phyloP scores from a whole-genome alignment of 2,888 invertebrate species.

The Odontothrips loti region DNA sequence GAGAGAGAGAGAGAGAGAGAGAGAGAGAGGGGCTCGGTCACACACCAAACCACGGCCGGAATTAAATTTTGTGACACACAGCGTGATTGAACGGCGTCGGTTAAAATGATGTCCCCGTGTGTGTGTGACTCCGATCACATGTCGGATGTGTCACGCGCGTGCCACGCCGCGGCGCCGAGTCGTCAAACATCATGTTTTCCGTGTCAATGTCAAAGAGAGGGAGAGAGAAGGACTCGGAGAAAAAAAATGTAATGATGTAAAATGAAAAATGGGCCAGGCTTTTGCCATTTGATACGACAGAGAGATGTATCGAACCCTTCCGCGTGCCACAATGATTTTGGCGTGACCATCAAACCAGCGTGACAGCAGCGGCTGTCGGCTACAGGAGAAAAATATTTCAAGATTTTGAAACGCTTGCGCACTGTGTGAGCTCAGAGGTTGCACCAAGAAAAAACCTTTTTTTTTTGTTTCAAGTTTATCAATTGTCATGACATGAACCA shows the following conservation, averaged over 20 bases:
- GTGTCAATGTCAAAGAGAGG: neutral
- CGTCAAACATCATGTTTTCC: constrained; percentile 3
- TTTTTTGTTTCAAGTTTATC: too few relatives aligned
- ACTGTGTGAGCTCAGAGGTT: too few relatives aligned
- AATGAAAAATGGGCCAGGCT: constrained; percentile 20
- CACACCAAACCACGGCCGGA: neutral
- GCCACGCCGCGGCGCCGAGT: too few relatives aligned
- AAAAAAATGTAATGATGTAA: neutral
- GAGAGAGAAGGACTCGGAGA: neutral
- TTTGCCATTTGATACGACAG: neutral
- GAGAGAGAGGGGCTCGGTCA: neutral
- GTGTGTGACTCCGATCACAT: neutral
- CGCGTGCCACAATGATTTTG: neutral
- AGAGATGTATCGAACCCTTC: neutral
- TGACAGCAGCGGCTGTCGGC: too few relatives aligned
- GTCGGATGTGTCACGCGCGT: too few relatives aligned
- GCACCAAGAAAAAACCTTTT: too few relatives aligned
- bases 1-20: neutral
- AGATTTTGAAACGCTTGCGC: too few relatives aligned
- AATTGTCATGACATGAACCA: too few relatives aligned
- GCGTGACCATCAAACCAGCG: too few relatives aligned
- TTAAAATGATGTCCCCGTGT: constrained; percentile 1
- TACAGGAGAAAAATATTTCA: too few relatives aligned
- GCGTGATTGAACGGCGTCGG: constrained; percentile 16
- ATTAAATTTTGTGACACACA: constrained; percentile 22